A percentile compares a stretch with the other conserved stretches of the same genome.
Evolutionary conservation across 2,888 invertebrate species (phyloP).

Genomic region (Diloba caeruleocephala): DNA sequence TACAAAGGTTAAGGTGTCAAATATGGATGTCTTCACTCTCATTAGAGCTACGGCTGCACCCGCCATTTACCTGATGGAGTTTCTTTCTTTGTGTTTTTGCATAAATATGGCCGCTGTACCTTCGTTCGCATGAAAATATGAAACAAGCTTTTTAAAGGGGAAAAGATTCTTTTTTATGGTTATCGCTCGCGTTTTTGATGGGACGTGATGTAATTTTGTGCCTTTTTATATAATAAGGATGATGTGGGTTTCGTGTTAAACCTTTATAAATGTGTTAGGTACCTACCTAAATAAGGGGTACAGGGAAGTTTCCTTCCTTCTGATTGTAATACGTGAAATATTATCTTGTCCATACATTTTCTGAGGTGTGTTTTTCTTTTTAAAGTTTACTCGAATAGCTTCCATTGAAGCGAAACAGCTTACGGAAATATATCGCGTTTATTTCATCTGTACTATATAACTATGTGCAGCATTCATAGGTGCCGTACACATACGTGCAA

Average conservation of each 20-base stretch:
- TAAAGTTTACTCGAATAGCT: too few relatives aligned
- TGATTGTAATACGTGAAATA: too few relatives aligned
- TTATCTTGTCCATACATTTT: too few relatives aligned
- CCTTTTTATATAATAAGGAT: slow-evolving; percentile 18
- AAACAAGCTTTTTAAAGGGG: slow-evolving; percentile 21
- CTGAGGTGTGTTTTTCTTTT: too few relatives aligned
- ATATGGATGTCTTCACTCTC: slow-evolving; percentile 49
- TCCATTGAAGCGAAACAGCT: too few relatives aligned
- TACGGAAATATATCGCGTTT: too few relatives aligned
- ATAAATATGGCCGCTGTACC: slow-evolving; percentile 25
- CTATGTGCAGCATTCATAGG: too few relatives aligned
- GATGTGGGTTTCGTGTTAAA: slow-evolving; percentile 20
- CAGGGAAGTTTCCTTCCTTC: too few relatives aligned
- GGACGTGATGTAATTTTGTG: slow-evolving; percentile 22
- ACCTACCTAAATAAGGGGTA: slow-evolving; percentile 6
- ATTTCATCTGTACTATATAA: too few relatives aligned
- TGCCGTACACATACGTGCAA: too few relatives aligned
- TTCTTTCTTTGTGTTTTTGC: slow-evolving; percentile 32
- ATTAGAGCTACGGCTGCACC: slow-evolving; percentile 33
- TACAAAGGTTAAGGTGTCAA: slow-evolving; percentile 39
- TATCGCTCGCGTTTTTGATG: slow-evolving; percentile 31
- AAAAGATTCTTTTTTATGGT: slow-evolving; percentile 43
- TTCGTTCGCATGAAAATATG: slow-evolving; percentile 11
- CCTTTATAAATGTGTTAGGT: background rate
- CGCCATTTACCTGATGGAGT: slow-evolving; percentile 45